A percentile compares a stretch with the other conserved stretches of the same genome.
Conservation (phyloP, 2,113 vertebrate species). For the Fulmarus glacialis region DNA sequence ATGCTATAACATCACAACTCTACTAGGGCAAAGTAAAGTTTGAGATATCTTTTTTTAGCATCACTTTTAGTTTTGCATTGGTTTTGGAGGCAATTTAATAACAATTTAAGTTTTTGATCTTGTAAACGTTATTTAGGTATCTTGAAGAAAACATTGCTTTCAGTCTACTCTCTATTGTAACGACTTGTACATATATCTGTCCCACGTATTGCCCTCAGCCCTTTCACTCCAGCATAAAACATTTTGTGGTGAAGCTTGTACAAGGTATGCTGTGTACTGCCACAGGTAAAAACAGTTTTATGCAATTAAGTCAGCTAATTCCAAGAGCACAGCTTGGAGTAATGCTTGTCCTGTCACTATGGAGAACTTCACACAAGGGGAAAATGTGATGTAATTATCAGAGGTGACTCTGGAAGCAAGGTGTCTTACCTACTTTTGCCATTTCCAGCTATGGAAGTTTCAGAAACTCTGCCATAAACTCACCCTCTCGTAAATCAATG, state of each 20-base stretch:
- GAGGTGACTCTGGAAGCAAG: background rate
- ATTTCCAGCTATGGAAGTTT: background rate
- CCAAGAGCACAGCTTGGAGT: background rate
- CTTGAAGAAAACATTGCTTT: background rate
- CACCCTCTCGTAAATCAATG: background rate
- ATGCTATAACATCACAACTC: background rate
- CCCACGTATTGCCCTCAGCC: background rate
- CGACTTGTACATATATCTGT: rapidly evolving
- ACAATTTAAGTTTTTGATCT: background rate
- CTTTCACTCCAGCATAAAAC: background rate
- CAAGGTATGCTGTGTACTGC: background rate
- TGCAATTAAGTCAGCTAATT: background rate
- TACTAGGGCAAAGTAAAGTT: background rate
- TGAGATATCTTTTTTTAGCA: background rate
- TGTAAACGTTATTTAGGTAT: background rate
- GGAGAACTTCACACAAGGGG: background rate
- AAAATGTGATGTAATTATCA: background rate
- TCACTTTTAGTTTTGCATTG: background rate
- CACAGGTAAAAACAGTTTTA: background rate
- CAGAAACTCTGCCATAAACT: background rate
- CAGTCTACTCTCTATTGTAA: background rate
- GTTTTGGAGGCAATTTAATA: background rate
- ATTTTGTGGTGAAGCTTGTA: background rate
- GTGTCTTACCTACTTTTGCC: background rate
- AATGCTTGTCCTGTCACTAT: background rate